These are phyloP conservation scores for Upupa epops DNA, from an alignment of 2,113 vertebrate genomes.

Conservation along the genomic window DNA sequence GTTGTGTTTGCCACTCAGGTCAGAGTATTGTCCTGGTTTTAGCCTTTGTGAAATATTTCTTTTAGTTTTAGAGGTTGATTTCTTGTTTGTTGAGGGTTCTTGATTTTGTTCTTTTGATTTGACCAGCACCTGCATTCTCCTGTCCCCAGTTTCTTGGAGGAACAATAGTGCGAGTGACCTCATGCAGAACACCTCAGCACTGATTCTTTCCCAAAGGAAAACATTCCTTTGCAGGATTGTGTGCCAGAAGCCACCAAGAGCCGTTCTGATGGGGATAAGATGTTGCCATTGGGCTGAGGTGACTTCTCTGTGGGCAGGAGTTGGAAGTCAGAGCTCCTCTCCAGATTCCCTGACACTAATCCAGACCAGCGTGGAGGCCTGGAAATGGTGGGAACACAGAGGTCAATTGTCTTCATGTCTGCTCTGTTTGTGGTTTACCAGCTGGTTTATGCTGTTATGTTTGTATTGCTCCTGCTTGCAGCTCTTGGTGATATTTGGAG, in stretches of 20 bases:
- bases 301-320: not conserved
- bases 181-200: not conserved
- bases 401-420: slow-evolving; percentile 6
- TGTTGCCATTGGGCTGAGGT: not conserved
- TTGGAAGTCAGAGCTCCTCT: slow-evolving; percentile 2
- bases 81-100: too few relatives aligned
- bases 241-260: not conserved
- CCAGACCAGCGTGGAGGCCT: not conserved
- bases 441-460: slow-evolving; percentile 24
- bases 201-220: not conserved
- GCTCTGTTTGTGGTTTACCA: slow-evolving; percentile 20
- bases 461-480: not conserved
- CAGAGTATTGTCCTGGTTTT: not conserved
- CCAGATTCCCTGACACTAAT: not conserved
- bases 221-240: fast-evolving
- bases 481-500: not conserved
- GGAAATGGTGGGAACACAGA: slow-evolving; percentile 15
- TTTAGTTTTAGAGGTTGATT: not conserved
- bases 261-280: not conserved
- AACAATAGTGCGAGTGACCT: not conserved
- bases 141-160: not conserved
- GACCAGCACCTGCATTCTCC: not conserved
- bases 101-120: not conserved
- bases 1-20: not conserved
- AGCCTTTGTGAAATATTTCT: not conserved